Evolutionary conservation across 2,888 invertebrate genomes (phyloP).

Genomic region (Argyra leucocephala): DNA sequence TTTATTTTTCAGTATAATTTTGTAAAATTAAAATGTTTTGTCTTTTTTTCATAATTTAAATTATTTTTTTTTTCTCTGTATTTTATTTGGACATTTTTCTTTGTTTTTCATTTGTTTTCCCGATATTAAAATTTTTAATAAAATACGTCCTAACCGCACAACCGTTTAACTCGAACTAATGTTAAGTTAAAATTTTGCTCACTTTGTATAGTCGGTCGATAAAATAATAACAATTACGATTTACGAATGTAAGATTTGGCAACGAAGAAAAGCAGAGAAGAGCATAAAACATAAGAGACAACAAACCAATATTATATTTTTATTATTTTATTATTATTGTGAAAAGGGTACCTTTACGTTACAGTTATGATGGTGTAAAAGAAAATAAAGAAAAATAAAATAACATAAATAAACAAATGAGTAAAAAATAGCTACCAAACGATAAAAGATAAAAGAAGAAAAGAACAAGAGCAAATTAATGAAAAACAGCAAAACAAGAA

Average conservation of each 20-base stretch:
- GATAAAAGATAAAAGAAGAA: too few relatives aligned
- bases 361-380: too few relatives aligned
- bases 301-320: too few relatives aligned
- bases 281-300: too few relatives aligned
- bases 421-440: too few relatives aligned
- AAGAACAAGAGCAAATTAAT: background rate
- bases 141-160: constrained; percentile 39
- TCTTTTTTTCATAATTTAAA: background rate
- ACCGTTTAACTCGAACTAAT: constrained; percentile 43
- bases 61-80: background rate
- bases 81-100: background rate
- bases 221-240: background rate
- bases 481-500: background rate
- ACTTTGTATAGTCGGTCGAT: constrained; percentile 3
- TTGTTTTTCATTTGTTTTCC: background rate
- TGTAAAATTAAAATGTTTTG: background rate
- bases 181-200: background rate
- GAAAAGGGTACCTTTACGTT: too few relatives aligned
- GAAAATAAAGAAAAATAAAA: too few relatives aligned
- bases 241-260: background rate
- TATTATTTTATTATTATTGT: too few relatives aligned
- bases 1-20: background rate
- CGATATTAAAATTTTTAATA: constrained; percentile 8
- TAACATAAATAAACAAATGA: too few relatives aligned
- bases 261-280: background rate